Evolutionary conservation across 1,140 invertebrate genomes (phyloP).

Genomic region (Chironomus striatipennis): DNA sequence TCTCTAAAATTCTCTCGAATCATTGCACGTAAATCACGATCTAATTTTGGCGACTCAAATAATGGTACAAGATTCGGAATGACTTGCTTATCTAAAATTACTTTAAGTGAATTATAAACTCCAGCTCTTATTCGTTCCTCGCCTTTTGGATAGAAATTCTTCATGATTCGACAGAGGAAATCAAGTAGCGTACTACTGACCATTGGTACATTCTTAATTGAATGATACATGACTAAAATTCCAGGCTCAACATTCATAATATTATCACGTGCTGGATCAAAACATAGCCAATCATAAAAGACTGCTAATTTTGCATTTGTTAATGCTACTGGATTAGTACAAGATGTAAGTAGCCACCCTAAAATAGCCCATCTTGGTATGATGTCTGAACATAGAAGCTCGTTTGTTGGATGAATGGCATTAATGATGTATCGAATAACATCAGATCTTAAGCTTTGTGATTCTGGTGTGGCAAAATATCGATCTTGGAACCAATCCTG

Average conservation of each 20-base stretch:
- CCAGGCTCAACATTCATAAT: constrained; percentile 99
- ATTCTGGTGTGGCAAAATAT: constrained; percentile 95
- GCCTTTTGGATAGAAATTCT: constrained; percentile 81
- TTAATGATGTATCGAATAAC: constrained; percentile 96
- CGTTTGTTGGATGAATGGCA: constrained; percentile 96
- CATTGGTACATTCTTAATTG: constrained; percentile 88
- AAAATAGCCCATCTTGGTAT: constrained; percentile 98
- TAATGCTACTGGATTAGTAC: constrained; percentile 86
- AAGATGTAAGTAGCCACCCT: constrained; percentile 94
- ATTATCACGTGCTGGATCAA: constrained; percentile 90
- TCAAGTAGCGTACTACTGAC: constrained; percentile 91
- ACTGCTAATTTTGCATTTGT: constrained; percentile 92
- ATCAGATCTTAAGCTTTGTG: constrained; percentile 88
- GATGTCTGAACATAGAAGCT: constrained; percentile 94
- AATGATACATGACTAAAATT: constrained; percentile 96
- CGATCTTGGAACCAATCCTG: constrained; percentile 98
- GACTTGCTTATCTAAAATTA: constrained; percentile 85
- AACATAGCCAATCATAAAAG: constrained; percentile 98
- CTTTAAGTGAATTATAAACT: constrained; percentile 82
- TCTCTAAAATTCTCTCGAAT: constrained; percentile 87
- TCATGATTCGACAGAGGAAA: constrained; percentile 92
- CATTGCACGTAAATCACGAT: constrained; percentile 75
- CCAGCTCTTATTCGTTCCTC: constrained; percentile 79
- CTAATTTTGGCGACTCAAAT: constrained; percentile 89
- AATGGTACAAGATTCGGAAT: constrained; percentile 79